These are phyloP conservation scores for Meteorus cinctellus DNA, from an alignment of 2,888 invertebrate genomes.

Conservation along the genomic window DNA sequence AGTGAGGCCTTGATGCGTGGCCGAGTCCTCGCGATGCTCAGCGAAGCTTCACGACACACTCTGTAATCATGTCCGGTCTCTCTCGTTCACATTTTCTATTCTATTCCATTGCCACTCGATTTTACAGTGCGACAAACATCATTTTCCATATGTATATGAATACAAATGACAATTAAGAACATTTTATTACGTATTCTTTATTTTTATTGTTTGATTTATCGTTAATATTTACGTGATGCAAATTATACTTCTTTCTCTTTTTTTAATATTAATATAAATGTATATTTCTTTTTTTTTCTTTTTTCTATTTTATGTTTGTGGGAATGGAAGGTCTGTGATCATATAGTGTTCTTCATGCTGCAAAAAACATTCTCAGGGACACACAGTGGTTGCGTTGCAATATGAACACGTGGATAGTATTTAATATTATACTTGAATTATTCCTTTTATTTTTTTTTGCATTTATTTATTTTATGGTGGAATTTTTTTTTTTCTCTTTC, in stretches of 20 bases:
- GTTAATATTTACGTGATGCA: background rate
- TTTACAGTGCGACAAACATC: background rate
- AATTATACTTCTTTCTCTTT: background rate
- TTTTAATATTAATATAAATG: background rate
- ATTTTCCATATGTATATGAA: too few relatives aligned
- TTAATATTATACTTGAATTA: background rate
- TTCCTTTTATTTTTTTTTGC: background rate
- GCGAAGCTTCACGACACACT: conserved; percentile 68
- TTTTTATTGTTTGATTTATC: background rate
- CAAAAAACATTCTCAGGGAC: conserved; percentile 34
- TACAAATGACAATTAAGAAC: background rate
- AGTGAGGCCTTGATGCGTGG: conserved; percentile 67
- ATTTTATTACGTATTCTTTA: background rate
- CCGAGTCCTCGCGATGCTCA: conserved; percentile 71
- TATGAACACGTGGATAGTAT: background rate
- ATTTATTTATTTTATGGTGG: background rate
- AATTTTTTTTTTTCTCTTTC: too few relatives aligned
- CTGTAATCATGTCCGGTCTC: conserved; percentile 71
- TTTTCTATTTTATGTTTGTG: background rate
- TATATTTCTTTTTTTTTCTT: background rate
- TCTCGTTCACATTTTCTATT: conserved; percentile 31
- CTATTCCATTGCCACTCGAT: conserved; percentile 15
- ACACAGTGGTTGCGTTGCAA: background rate
- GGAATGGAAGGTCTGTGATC: conserved; percentile 32
- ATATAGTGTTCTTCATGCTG: conserved; percentile 30